Evolutionary conservation across 2,113 vertebrate species (phyloP), one percentile per base, ranked within the genome.

Genomic region (Limanda limanda): DNA sequence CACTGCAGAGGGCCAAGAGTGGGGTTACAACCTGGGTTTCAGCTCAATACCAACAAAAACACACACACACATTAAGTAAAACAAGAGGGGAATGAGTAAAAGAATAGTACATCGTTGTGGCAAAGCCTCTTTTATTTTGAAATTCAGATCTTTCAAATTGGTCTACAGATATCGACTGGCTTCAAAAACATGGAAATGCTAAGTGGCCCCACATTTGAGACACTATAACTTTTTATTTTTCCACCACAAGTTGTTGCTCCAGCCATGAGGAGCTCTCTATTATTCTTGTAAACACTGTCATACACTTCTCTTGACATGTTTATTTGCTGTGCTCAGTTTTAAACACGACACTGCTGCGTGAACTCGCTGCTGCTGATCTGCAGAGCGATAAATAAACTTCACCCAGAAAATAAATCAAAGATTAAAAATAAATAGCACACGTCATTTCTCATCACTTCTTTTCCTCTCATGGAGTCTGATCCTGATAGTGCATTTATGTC

Each of bases 21-120:
- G 69, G 54, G 75, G 69, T 85, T 82, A 83, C 81, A 84, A 81
- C 60, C 77, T 65, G 37, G 40, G 35, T 81, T 78, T 87, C 61
- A 65, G 31, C 73, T 82, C 54, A 71, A 66, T 12, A 7, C 12
- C 64, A 6, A 57, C 21, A 54, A 10, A 55, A 52, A 80, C 31
- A 35, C 18, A 57, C 51, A 60, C 17, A 70, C 51, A 54, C 20
- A 59, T 9, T n/a, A 51, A 68, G 15, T 55, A 23, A 4, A 66
- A 7, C 35, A 35, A 48, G n/a, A 20, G 11, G 18, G 14, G 20
- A 54, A 9, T 54, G 20, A 54, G 51, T 9, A 54, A 21, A 21
- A n/a, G 7, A 54, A 54, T 18, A 17, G 51, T 21, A 8, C 51
- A 18, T 51, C 47, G 6, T 31, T 31, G 31, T 54, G 20, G 51